A percentile compares a stretch with the other conserved stretches of the same genome.
Conservation (phyloP, 2,888 invertebrate species). For the Tetropium fuscum region DNA sequence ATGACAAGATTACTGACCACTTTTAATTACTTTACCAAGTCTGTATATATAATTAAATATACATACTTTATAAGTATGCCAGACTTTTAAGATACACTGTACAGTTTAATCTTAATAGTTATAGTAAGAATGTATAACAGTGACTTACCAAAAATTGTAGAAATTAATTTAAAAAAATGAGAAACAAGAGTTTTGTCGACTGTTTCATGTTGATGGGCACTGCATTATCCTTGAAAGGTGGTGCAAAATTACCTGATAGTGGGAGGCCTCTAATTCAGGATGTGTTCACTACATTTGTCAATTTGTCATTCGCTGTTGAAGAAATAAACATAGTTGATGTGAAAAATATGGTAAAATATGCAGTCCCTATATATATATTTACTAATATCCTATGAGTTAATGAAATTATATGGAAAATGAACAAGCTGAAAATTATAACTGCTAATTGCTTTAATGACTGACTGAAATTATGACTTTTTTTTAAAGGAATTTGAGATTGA, state of each 20-base stretch:
- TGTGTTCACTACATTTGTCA: slow-evolving; percentile 45
- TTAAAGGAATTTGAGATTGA: slow-evolving; percentile 49
- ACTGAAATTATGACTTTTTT: too few species aligned
- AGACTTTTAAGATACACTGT: too few species aligned
- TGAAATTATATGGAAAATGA: too few species aligned
- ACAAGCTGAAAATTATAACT: too few species aligned
- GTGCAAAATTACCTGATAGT: slow-evolving; percentile 43
- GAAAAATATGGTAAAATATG: slow-evolving; percentile 47
- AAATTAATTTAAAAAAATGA: slow-evolving; percentile 31
- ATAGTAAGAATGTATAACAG: too few species aligned
- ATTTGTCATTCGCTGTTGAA: slow-evolving; percentile 49
- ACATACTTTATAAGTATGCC: too few species aligned
- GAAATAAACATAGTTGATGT: slow-evolving; percentile 40
- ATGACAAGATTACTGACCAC: too few species aligned
- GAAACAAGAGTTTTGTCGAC: slow-evolving; percentile 46
- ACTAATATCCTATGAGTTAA: too few species aligned
- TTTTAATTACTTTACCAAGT: background rate
- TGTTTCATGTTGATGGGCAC: slow-evolving; percentile 53
- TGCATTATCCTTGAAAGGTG: slow-evolving; percentile 45
- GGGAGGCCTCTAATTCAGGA: slow-evolving; percentile 43
- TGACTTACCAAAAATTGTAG: background rate
- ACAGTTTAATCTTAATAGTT: too few species aligned
- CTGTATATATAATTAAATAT: too few species aligned
- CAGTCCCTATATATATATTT: background rate
- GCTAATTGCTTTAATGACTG: too few species aligned